These are phyloP conservation scores for Oenanthe oenanthe DNA, from an alignment of 2,113 vertebrate genomes.

Conservation along the genomic window DNA sequence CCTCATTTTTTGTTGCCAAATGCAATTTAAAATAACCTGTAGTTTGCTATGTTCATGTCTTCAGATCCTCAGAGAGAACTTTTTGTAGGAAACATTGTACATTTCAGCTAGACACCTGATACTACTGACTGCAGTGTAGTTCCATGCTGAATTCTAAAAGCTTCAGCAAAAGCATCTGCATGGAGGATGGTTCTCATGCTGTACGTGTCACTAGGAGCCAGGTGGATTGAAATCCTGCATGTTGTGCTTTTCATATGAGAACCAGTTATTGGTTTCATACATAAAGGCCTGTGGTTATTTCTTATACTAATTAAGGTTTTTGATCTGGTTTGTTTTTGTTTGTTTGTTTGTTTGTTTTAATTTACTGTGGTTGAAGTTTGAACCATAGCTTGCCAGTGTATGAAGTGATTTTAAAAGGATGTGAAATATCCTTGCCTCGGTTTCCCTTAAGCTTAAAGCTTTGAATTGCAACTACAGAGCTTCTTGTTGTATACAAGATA, in stretches of 20 bases:
- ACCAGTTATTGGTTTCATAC: background rate
- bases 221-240: background rate
- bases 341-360: background rate
- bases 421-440: conserved; percentile 8
- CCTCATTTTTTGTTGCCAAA: background rate
- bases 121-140: background rate
- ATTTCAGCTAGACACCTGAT: background rate
- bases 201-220: background rate
- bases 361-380: conserved; percentile 35
- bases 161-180: background rate
- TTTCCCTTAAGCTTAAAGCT: conserved; percentile 26
- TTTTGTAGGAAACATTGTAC: background rate
- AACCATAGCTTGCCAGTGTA: conserved; percentile 39
- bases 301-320: background rate
- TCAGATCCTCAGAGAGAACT: background rate
- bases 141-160: background rate
- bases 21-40: background rate
- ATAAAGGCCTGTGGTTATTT: conserved; percentile 34
- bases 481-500: conserved; percentile 47
- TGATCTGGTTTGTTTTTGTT: background rate
- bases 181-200: background rate
- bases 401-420: conserved; percentile 37
- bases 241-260: background rate
- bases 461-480: conserved; percentile 53
- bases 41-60: background rate